Conservation (phyloP, 2,113 vertebrate genomes). For the Cichladusa arquata region DNA sequence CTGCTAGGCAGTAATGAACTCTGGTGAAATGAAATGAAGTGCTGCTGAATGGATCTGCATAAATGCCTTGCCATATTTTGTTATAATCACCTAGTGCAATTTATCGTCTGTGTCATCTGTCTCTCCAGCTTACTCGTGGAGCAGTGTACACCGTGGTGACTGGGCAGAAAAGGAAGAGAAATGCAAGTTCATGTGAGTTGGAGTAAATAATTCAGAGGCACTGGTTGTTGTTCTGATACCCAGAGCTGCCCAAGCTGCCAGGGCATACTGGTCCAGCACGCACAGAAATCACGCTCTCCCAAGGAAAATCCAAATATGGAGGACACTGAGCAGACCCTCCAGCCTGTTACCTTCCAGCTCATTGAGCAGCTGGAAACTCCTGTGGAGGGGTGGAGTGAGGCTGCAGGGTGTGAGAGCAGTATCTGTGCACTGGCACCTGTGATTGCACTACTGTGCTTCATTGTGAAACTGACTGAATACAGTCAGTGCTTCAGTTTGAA, state of each 20-base stretch:
- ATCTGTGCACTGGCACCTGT: not conserved
- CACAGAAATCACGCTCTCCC: not conserved
- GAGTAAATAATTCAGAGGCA: conserved; percentile 52
- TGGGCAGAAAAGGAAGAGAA: conserved; percentile 17
- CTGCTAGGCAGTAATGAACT: not conserved
- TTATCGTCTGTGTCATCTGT: not conserved
- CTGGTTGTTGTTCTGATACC: not conserved
- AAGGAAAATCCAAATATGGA: not conserved
- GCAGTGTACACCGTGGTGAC: not conserved
- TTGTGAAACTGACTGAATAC: not conserved
- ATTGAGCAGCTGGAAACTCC: not conserved
- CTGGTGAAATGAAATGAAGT: not conserved
- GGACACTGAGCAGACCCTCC: not conserved
- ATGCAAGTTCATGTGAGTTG: conserved; percentile 28
- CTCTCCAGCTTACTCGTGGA: not conserved
- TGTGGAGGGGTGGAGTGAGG: not conserved
- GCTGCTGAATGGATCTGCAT: not conserved
- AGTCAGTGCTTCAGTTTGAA: not conserved
- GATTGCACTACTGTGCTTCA: too few species aligned
- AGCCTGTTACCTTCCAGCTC: not conserved
- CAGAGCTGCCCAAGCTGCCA: not conserved
- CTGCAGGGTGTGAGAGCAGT: not conserved
- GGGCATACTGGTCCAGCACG: not conserved
- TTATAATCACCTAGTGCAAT: not conserved
- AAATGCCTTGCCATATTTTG: not conserved